Percentiles rank a stretch among this genome's conserved stretches.
phyloP scores from a whole-genome alignment of 2,888 invertebrate species.

The Rotaria sp. region DNA sequence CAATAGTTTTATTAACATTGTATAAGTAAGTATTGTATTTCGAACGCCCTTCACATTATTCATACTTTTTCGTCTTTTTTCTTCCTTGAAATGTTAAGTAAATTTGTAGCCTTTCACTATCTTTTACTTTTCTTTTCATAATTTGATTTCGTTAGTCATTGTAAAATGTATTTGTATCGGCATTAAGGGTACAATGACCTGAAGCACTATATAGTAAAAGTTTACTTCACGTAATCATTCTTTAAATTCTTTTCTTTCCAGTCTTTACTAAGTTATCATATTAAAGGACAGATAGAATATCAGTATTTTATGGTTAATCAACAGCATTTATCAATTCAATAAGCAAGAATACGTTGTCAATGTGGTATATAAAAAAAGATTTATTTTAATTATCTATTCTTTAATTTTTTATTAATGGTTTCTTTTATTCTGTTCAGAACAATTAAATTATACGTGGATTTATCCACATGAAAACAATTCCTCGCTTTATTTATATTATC shows the following conservation, averaged over 20 bases:
- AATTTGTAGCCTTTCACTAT: neutral
- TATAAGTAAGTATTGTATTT: no score
- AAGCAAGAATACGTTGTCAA: conserved; percentile 29
- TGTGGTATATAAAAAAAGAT: conserved; percentile 33
- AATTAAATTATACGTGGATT: neutral
- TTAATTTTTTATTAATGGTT: neutral
- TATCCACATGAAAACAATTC: neutral
- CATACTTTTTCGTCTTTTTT: no score
- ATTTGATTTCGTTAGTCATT: neutral
- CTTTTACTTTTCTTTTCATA: neutral
- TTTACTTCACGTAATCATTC: no score
- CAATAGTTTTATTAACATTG: no score
- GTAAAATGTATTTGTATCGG: neutral
- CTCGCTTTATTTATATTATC: neutral
- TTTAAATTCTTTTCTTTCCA: conserved; percentile 28
- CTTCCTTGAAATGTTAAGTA: no score
- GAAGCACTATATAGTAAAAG: no score
- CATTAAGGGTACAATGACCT: no score
- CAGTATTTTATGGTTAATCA: conserved; percentile 67
- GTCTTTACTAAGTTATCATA: conserved; percentile 71
- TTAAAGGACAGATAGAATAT: conserved; percentile 79
- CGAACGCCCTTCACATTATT: no score
- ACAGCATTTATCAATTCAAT: neutral
- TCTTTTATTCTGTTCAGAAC: neutral
- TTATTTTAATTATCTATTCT: conserved; percentile 30